phyloP scores from a whole-genome alignment of 2,113 vertebrate species.

The Tyto alba region DNA sequence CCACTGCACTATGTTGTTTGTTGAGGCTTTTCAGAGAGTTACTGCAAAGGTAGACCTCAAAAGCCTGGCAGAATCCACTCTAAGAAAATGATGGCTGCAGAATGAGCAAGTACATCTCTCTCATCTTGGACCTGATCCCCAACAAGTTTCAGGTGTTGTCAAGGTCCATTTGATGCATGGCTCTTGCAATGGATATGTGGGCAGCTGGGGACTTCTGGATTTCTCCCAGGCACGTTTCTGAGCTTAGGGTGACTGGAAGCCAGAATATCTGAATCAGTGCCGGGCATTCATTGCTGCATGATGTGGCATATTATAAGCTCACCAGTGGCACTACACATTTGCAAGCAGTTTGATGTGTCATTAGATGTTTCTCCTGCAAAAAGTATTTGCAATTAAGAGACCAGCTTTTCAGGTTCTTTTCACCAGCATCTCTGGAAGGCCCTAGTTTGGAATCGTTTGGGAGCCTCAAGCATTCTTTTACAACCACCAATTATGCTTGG shows the following conservation, averaged over 20 bases:
- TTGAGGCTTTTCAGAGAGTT: neutral
- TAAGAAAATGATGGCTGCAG: neutral
- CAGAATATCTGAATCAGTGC: neutral
- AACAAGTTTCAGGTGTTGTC: neutral
- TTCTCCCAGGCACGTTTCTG: neutral
- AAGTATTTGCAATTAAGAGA: neutral
- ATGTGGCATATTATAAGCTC: neutral
- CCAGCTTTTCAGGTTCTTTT: neutral
- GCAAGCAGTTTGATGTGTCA: neutral
- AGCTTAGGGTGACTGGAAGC: neutral
- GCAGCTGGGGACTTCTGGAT: neutral
- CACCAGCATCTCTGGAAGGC: neutral
- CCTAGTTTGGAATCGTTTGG: neutral
- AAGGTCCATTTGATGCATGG: neutral
- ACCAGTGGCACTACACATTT: neutral
- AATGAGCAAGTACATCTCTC: neutral
- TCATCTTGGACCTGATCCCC: neutral
- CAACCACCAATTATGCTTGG: neutral
- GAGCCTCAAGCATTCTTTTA: neutral
- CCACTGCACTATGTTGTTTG: accelerated
- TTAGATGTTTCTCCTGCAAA: neutral
- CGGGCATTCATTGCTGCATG: neutral
- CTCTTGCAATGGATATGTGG: neutral
- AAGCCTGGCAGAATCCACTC: neutral
- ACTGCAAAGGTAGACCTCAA: neutral